Evolutionary conservation across 2,888 invertebrate species (phyloP).

Genomic region (Trichopoda pennipes): DNA sequence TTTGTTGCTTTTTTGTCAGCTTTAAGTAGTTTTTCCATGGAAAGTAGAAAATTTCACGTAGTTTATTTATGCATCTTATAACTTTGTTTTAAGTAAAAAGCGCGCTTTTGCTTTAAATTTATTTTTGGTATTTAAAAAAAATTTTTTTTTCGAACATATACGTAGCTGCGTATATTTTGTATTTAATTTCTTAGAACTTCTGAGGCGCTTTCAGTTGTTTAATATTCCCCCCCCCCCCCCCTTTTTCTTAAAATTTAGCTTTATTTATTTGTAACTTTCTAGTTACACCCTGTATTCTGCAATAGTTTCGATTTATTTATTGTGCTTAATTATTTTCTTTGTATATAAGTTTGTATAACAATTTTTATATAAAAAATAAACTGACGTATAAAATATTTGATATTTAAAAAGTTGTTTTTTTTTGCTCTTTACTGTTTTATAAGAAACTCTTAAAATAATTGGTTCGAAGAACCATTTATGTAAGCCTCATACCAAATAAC

Average conservation of each 20-base stretch:
- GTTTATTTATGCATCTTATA: slow-evolving; percentile 1
- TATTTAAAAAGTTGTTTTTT: neutral
- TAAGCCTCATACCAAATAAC: neutral
- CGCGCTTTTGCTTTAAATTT: slow-evolving; percentile 63
- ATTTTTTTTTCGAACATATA: slow-evolving; percentile 13
- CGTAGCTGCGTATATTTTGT: slow-evolving; percentile 62
- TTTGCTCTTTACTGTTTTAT: no score
- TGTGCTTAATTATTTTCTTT: slow-evolving; percentile 17
- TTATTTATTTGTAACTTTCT: slow-evolving; percentile 51
- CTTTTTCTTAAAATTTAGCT: slow-evolving; percentile 15
- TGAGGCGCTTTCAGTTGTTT: slow-evolving; percentile 68
- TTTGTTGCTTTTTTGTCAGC: no score
- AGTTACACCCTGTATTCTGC: slow-evolving; percentile 49
- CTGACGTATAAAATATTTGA: slow-evolving; percentile 63
- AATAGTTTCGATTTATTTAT: slow-evolving; percentile 52
- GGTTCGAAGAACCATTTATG: slow-evolving; percentile 4
- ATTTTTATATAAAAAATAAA: slow-evolving; percentile 65
- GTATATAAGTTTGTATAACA: slow-evolving; percentile 41
- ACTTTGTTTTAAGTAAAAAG: slow-evolving; percentile 39
- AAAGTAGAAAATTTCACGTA: slow-evolving; percentile 37
- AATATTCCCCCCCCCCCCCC: slow-evolving; percentile 10
- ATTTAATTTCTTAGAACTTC: slow-evolving; percentile 35
- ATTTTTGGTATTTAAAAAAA: slow-evolving; percentile 7
- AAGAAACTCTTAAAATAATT: neutral
- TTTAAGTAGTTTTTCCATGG: slow-evolving; percentile 50